Conservation (phyloP, 2,113 vertebrate species). For the Pteropus alecto region DNA sequence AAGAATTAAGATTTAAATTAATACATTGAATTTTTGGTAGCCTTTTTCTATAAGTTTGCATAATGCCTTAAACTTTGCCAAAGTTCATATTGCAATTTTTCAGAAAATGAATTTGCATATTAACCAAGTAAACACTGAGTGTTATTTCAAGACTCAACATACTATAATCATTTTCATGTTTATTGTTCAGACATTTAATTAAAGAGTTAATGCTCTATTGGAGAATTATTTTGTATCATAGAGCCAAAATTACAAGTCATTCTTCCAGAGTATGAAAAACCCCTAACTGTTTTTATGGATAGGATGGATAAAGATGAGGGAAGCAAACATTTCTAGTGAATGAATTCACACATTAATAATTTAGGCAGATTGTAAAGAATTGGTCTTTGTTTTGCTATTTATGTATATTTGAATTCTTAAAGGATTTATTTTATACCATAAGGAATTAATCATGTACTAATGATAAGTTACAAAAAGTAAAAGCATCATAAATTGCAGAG, state of each 20-base stretch:
- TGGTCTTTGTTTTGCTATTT: conserved; percentile 28
- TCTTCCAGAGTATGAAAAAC: conserved; percentile 9
- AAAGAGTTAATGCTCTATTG: background rate
- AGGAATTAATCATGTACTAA: conserved; percentile 66
- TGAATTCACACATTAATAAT: conserved; percentile 62
- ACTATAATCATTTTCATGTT: background rate
- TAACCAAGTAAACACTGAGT: background rate
- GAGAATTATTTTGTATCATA: background rate
- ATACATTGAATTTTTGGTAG: background rate
- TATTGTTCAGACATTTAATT: background rate
- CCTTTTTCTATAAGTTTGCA: background rate
- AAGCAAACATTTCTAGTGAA: conserved; percentile 35
- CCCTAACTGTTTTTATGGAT: background rate
- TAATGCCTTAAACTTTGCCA: background rate
- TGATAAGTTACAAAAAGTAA: conserved; percentile 21
- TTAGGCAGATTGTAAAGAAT: conserved; percentile 7
- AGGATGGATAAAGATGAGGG: background rate
- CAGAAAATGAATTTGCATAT: background rate
- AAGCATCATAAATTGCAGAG: background rate
- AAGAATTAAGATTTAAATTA: background rate
- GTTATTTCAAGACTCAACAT: background rate
- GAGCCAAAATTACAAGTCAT: conserved; percentile 10
- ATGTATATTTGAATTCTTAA: conserved; percentile 21
- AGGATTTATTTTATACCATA: conserved; percentile 33
- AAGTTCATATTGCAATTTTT: background rate